Base-by-base conservation (phyloP, 2,797 vertebrate species). In the Cynodonichthys magdalenae region DNA sequence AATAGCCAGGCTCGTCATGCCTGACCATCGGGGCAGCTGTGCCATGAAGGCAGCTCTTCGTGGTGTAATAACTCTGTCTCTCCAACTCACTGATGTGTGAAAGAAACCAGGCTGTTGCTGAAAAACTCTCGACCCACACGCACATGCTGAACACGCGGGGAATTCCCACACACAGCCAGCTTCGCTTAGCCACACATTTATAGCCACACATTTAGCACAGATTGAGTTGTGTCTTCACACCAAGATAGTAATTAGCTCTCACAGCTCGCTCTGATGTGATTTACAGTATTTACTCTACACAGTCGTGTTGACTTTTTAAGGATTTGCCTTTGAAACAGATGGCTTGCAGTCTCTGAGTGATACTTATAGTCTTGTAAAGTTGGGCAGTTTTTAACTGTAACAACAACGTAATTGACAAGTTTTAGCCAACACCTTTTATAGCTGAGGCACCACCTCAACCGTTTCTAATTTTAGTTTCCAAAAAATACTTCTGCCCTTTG, bases 1-100 rank as follows among this genome's bases (percentile, higher is more conserved):
- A 90, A 78, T 89, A 90, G 88, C 70, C 81, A 79, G 81, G 80
- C 66, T 77, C 39, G 67, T 65, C 55, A 68, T 77, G 76, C 79
- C 83, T 81, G 81, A 87, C 82, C 87, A 75, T 74, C 24, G 75
- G 79, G 71, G 83, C 87, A 87, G 86, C 82, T 87, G 88, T 77
- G 75, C 85, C 66, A 53, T 74, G 85, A 79, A 86, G 78, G 78
- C 87, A 71, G 80, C 71, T 77, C 83, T 86, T 73, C 56, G 42
- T 72, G 85, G 87, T 84, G 83, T 82, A 90, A 89, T 89, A 89
- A 90, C 83, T 87, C 82, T 77, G 80, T 86, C 79, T 83, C 79
- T 86, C 50, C 71, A 71, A 85, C 85, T 77, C 53, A 91, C 81
- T 90, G 84, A 90, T 89, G 88, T 87, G 88, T 83, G 87, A 89